phyloP scores from a whole-genome alignment of 2,797 vertebrate genomes.

The Lagorchestes hirsutus region DNA sequence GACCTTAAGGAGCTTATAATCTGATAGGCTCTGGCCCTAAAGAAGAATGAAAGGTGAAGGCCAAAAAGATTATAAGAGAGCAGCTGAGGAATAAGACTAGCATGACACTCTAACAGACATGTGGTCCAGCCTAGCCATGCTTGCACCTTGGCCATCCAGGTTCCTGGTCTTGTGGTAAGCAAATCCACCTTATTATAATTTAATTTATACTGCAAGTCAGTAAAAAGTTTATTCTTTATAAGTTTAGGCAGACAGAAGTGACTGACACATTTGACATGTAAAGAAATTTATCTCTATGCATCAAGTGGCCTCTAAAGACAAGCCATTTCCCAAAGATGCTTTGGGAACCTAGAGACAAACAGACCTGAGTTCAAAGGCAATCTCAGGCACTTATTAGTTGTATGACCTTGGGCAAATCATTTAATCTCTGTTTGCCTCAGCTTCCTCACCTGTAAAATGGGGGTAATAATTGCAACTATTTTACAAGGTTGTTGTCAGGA shows the following conservation, averaged over 20 bases:
- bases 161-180: background rate
- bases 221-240: background rate
- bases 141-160: background rate
- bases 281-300: background rate
- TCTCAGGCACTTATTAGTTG: background rate
- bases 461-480: background rate
- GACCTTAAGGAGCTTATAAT: background rate
- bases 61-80: background rate
- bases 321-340: background rate
- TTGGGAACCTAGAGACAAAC: background rate
- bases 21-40: background rate
- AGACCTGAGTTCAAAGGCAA: background rate
- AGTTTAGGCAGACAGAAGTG: background rate
- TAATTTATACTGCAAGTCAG: background rate
- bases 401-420: background rate
- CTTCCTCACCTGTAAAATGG: background rate
- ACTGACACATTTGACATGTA: background rate
- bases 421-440: background rate
- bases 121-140: background rate
- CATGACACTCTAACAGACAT: background rate
- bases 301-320: background rate
- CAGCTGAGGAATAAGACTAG: background rate
- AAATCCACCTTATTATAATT: background rate
- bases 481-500: background rate
- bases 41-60: background rate